Conservation (phyloP, 2,113 vertebrate species). For the Microtus ochrogaster region DNA sequence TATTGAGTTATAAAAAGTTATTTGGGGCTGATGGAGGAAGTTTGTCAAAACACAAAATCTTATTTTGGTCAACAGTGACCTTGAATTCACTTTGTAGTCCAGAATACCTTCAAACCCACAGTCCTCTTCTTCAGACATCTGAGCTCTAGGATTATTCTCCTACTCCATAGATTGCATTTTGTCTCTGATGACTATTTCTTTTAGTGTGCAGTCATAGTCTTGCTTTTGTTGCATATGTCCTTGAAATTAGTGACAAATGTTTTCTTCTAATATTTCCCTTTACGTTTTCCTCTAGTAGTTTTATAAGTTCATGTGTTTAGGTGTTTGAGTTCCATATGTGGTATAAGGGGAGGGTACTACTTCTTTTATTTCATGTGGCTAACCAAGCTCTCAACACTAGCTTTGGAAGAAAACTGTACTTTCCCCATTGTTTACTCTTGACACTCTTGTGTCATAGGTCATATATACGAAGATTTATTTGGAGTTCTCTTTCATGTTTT, state of each 20-base stretch:
- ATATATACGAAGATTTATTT: background rate
- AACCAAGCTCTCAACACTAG: background rate
- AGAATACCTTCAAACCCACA: background rate
- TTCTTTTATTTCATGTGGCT: background rate
- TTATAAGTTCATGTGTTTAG: background rate
- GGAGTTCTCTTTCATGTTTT: background rate
- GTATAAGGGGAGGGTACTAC: background rate
- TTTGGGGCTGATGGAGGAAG: background rate
- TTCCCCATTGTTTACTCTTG: background rate
- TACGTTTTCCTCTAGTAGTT: background rate
- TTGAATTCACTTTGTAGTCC: background rate
- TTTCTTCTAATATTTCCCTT: background rate
- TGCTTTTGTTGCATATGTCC: background rate
- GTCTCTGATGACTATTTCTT: background rate
- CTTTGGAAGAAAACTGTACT: background rate
- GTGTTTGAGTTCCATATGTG: background rate
- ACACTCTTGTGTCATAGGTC: background rate
- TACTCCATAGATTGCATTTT: background rate
- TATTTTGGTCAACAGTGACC: background rate
- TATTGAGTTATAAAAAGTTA: background rate
- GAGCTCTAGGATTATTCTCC: background rate
- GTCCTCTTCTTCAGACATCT: background rate
- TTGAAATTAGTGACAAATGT: background rate
- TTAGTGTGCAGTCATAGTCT: background rate
- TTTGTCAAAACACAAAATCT: background rate